Evolutionary conservation across 2,113 vertebrate species (phyloP).

Genomic region (Bagarius yarrelli): DNA sequence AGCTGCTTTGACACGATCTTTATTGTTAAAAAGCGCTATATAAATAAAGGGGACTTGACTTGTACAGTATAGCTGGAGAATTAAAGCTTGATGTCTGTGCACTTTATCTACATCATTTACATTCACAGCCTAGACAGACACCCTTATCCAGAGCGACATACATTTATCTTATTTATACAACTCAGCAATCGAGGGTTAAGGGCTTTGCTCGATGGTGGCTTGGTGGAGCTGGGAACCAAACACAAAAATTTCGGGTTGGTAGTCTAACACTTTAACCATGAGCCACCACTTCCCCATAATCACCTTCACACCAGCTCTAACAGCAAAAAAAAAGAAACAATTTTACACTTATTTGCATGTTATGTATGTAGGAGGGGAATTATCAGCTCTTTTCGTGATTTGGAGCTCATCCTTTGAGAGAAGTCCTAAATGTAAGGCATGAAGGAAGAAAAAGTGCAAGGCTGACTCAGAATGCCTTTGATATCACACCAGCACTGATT

Average conservation of each 20-base stretch:
- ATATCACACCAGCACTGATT: not conserved
- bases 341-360: not conserved
- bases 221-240: no score
- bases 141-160: no score
- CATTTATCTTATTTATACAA: no score
- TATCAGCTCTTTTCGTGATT: not conserved
- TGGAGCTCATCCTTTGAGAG: slow-evolving; percentile 9
- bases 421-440: not conserved
- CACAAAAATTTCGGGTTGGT: no score
- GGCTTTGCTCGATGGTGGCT: no score
- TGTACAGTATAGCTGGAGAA: not conserved
- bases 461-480: not conserved
- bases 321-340: not conserved
- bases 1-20: no score
- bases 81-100: not conserved
- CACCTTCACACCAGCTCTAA: not conserved
- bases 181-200: no score
- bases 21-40: no score
- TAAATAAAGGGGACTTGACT: no score
- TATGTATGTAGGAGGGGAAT: not conserved
- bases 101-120: not conserved
- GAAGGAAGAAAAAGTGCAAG: not conserved
- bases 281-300: no score
- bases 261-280: no score
- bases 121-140: no score